These are phyloP conservation scores for Hippocampus zosterae DNA, from an alignment of 2,113 vertebrate species.

Conservation along the genomic window DNA sequence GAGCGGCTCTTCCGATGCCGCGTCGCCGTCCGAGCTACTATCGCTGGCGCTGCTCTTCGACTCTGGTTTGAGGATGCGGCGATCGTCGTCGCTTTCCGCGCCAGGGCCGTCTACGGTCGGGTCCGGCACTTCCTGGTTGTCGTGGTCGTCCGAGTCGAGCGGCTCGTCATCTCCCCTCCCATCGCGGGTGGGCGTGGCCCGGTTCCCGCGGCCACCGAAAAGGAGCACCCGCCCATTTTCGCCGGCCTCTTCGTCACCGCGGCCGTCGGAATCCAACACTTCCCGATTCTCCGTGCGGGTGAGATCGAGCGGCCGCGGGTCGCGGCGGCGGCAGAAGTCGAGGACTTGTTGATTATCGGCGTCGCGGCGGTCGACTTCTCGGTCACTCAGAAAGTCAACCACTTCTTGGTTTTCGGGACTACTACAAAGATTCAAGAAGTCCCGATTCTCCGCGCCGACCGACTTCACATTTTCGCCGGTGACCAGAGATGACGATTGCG, in stretches of 20 bases:
- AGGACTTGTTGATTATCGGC: constrained; percentile 42
- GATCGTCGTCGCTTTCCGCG: constrained; percentile 49
- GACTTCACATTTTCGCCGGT: constrained; percentile 6
- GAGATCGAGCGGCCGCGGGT: constrained; percentile 20
- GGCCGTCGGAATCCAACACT: constrained; percentile 23
- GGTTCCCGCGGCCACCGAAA: constrained; percentile 20
- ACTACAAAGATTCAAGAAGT: constrained; percentile 24
- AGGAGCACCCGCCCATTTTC: constrained; percentile 32
- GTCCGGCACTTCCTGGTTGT: constrained; percentile 49
- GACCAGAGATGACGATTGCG: constrained; percentile 18
- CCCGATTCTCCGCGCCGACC: constrained; percentile 26
- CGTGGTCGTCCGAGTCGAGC: constrained; percentile 26
- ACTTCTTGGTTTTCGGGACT: constrained; percentile 52
- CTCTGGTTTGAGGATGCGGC: constrained; percentile 23
- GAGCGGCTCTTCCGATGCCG: constrained; percentile 30
- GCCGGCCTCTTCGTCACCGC: constrained; percentile 34
- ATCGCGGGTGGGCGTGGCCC: constrained; percentile 5
- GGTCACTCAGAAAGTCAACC: constrained; percentile 23
- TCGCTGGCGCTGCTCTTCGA: constrained; percentile 12
- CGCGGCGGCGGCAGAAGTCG: constrained; percentile 18
- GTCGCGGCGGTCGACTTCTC: constrained; percentile 17
- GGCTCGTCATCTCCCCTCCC: constrained; percentile 25
- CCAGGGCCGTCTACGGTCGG: constrained; percentile 17
- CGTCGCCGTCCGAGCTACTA: constrained; percentile 54
- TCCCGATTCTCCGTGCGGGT: constrained; percentile 40